phyloP scores from a whole-genome alignment of 2,797 vertebrate genomes.

The Gephyroberyx darwinii region DNA sequence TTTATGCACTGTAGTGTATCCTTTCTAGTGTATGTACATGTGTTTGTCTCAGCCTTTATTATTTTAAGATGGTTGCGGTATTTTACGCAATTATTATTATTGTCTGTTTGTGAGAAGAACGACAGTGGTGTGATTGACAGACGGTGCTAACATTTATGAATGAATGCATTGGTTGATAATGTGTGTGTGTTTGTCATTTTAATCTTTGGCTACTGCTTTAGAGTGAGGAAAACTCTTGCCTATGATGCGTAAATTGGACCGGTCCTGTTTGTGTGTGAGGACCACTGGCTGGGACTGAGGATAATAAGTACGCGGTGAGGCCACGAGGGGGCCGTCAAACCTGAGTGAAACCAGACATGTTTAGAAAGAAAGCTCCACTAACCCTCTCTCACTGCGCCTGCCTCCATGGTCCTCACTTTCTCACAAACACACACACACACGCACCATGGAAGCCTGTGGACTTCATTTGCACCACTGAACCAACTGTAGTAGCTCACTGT shows the following conservation, averaged over 20 bases:
- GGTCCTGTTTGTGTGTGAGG: no score
- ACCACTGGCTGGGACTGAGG: no score
- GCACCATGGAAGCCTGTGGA: not conserved
- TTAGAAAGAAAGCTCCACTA: constrained; percentile 28
- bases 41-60: constrained; percentile 9
- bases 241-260: no score
- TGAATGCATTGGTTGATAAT: no score
- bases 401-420: not conserved
- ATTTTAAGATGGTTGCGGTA: no score
- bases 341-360: constrained; percentile 64
- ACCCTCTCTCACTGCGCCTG: constrained; percentile 19
- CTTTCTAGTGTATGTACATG: constrained; percentile 1
- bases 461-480: constrained; percentile 2
- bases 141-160: no score
- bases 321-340: constrained; percentile 52
- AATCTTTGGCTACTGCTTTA: no score
- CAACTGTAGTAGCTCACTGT: constrained; percentile 4
- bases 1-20: constrained; percentile 45
- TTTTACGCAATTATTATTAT: no score
- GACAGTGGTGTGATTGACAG: no score
- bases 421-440: constrained; percentile 32
- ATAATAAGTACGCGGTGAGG: constrained; percentile 34
- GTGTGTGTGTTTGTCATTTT: no score
- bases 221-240: no score
- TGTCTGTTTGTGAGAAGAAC: no score